Evolutionary conservation across 2,888 invertebrate species (phyloP).

Genomic region (Drosophila rellima): DNA sequence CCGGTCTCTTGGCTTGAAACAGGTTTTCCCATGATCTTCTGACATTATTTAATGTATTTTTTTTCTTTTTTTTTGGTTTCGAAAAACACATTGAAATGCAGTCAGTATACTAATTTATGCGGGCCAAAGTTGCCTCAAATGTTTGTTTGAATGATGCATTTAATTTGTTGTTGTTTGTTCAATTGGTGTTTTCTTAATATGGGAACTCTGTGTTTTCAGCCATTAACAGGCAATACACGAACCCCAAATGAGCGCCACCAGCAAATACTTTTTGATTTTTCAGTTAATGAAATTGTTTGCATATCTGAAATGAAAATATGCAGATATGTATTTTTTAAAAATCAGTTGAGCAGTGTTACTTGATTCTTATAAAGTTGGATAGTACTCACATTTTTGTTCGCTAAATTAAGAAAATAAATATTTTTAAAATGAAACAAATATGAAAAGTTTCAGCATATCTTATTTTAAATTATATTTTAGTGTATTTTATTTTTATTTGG

Average conservation of each 20-base stretch:
- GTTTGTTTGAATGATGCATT: conserved; percentile 72
- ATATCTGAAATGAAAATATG: background rate
- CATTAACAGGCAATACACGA: conserved; percentile 54
- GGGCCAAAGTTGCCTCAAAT: conserved; percentile 65
- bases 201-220: conserved; percentile 19
- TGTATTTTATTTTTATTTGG: background rate
- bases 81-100: conserved; percentile 53
- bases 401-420: background rate
- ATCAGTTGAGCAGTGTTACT: background rate
- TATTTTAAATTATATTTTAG: background rate
- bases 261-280: conserved; percentile 4
- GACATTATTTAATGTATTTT: conserved; percentile 25
- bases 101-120: conserved; percentile 72
- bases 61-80: conserved; percentile 21
- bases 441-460: background rate
- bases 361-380: background rate
- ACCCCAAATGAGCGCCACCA: conserved; percentile 34
- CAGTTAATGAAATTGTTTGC: conserved; percentile 15
- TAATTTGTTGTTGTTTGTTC: conserved; percentile 55
- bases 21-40: conserved; percentile 35
- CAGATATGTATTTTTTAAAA: conserved; percentile 5
- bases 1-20: conserved; percentile 22
- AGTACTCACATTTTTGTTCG: background rate
- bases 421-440: background rate
- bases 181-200: conserved; percentile 41